Evolutionary conservation across 1,140 invertebrate species (phyloP).

Genomic region (Trichogramma pretiosum): DNA sequence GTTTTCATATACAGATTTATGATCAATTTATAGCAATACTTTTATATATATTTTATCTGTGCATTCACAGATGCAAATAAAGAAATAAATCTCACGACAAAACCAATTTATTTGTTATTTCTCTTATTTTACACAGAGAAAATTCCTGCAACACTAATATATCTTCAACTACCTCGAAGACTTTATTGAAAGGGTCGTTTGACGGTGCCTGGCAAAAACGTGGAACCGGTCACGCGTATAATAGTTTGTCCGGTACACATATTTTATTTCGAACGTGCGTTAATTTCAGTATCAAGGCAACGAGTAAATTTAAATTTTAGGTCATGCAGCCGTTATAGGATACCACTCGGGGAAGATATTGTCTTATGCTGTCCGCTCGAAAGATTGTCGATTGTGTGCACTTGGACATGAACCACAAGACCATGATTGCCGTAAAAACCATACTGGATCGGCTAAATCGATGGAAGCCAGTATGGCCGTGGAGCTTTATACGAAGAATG

Average conservation of each 20-base stretch:
- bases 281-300: not conserved
- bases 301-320: not conserved
- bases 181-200: not conserved
- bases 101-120: too few species aligned
- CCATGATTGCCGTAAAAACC: conserved; percentile 12
- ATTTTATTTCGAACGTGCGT: not conserved
- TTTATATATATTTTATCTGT: too few species aligned
- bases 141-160: too few species aligned
- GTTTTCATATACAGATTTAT: too few species aligned
- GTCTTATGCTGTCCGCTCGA: not conserved
- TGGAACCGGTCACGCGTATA: conserved; percentile 12
- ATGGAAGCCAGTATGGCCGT: conserved; percentile 23
- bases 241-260: conserved; percentile 9
- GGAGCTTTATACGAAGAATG: conserved; percentile 16
- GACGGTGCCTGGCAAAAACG: conserved; percentile 14
- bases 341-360: not conserved
- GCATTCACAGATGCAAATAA: too few species aligned
- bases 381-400: not conserved
- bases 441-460: conserved; percentile 12
- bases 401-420: not conserved
- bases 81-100: too few species aligned
- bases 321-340: not conserved
- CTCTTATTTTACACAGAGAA: too few species aligned
- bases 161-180: too few species aligned
- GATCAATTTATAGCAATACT: too few species aligned